These are phyloP conservation scores for Periphyllus acericola DNA, from an alignment of 2,888 invertebrate genomes.

Conservation along the genomic window DNA sequence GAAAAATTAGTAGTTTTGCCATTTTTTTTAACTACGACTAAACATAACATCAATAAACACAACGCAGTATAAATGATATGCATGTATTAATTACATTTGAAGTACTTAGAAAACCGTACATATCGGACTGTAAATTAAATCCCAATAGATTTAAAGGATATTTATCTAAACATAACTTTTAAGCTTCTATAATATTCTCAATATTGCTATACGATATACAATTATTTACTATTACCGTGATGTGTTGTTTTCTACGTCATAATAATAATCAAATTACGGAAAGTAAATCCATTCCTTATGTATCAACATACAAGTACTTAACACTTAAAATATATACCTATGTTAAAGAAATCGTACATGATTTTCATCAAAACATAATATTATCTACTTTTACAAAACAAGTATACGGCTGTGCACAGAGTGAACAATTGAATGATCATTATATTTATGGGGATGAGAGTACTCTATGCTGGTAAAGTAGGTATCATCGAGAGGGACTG, in stretches of 20 bases:
- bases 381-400: background rate
- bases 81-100: background rate
- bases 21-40: background rate
- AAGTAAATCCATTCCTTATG: background rate
- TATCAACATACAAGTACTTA: background rate
- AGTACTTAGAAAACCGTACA: background rate
- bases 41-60: background rate
- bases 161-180: slow-evolving; percentile 8
- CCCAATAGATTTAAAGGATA: background rate
- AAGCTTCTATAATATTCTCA: background rate
- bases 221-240: background rate
- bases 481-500: background rate
- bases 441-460: background rate
- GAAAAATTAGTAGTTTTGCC: background rate
- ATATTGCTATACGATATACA: background rate
- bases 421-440: background rate
- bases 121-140: slow-evolving; percentile 20
- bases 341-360: background rate
- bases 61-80: background rate
- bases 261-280: background rate
- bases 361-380: background rate
- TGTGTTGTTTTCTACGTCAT: slow-evolving; percentile 8
- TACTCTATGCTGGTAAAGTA: background rate
- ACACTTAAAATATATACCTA: background rate
- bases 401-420: background rate